phyloP scores from a whole-genome alignment of 1,140 invertebrate species.

The Zeugodacus cucurbitae region DNA sequence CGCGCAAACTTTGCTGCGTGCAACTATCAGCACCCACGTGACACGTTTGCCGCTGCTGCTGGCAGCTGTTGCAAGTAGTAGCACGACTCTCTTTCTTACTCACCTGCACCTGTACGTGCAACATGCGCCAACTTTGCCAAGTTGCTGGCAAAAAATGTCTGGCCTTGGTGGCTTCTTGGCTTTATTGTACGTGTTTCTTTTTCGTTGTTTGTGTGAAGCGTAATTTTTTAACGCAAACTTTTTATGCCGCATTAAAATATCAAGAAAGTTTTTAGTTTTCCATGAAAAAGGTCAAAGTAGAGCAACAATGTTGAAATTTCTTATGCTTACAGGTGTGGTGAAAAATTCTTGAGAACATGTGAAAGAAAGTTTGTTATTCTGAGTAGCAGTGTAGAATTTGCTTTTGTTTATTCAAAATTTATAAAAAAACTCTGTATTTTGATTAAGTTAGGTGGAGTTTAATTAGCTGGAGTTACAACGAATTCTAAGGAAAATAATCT shows the following conservation, averaged over 20 bases:
- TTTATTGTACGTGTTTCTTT: not conserved
- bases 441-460: no score
- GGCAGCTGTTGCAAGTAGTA: slow-evolving; percentile 25
- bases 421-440: no score
- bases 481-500: no score
- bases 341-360: not conserved
- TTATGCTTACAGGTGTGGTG: not conserved
- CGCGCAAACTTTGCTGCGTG: slow-evolving; percentile 24
- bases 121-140: not conserved
- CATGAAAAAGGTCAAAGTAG: not conserved
- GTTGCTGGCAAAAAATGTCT: not conserved
- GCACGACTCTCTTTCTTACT: not conserved
- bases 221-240: slow-evolving; percentile 23
- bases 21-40: slow-evolving; percentile 28
- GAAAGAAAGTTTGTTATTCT: not conserved
- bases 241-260: slow-evolving; percentile 19
- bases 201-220: not conserved
- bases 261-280: not conserved
- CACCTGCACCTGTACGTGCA: not conserved
- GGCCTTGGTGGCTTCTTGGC: slow-evolving; percentile 7
- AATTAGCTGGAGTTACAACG: no score
- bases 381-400: no score
- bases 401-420: no score
- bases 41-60: slow-evolving; percentile 21
- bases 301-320: not conserved